Conservation (phyloP, 2,113 vertebrate genomes). For the Ursus arctos region DNA sequence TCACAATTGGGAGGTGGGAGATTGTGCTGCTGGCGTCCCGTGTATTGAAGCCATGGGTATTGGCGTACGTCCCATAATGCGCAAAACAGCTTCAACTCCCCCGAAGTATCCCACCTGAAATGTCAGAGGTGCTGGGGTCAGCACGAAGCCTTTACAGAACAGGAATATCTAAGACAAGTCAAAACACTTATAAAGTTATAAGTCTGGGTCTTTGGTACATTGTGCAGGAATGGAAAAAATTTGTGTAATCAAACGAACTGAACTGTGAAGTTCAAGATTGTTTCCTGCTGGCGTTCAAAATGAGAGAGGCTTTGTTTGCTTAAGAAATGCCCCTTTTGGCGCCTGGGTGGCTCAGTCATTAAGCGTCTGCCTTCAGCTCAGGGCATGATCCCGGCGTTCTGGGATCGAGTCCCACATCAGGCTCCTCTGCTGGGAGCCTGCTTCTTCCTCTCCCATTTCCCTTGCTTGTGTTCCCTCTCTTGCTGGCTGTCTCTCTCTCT, state of each 20-base stretch:
- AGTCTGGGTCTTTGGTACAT: background rate
- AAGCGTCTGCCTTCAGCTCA: background rate
- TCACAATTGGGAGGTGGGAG: background rate
- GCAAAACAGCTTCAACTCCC: background rate
- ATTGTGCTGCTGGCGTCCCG: background rate
- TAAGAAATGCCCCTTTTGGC: background rate
- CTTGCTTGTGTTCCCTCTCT: too few species aligned
- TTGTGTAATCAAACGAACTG: background rate
- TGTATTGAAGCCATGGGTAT: background rate
- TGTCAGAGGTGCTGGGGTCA: background rate
- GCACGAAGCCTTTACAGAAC: background rate
- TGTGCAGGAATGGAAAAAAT: background rate
- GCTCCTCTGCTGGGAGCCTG: background rate
- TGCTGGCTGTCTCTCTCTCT: too few species aligned
- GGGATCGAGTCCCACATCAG: background rate
- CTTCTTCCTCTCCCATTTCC: background rate
- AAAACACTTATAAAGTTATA: background rate
- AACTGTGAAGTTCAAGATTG: background rate
- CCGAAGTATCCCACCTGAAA: background rate
- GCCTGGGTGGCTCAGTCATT: background rate
- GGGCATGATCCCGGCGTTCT: background rate
- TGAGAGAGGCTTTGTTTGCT: conserved; percentile 47
- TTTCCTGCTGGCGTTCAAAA: background rate
- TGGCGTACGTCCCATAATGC: background rate
- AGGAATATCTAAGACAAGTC: background rate